Evolutionary conservation across 2,113 vertebrate species (phyloP).

Genomic region (Antennarius striatus): DNA sequence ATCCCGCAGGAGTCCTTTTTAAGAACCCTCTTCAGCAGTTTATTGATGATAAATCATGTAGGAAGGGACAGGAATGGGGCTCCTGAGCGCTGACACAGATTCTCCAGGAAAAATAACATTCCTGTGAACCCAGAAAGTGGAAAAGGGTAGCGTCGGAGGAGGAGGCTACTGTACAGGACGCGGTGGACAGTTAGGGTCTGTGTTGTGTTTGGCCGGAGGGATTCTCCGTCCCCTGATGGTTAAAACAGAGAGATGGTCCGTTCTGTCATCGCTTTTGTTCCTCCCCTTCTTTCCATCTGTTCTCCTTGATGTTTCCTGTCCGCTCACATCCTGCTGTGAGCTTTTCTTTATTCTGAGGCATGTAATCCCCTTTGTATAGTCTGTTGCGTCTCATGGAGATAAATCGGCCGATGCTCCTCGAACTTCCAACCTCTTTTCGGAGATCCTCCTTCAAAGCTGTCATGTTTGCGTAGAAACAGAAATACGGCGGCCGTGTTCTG

Average conservation of each 20-base stretch:
- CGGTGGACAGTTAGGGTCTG: constrained; percentile 31
- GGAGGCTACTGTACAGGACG: constrained; percentile 11
- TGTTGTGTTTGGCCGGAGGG: constrained; percentile 60
- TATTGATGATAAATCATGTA: constrained; percentile 30
- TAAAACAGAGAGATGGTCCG: constrained; percentile 60
- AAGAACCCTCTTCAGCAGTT: constrained; percentile 31
- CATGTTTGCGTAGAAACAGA: not conserved
- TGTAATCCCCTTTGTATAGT: too few relatives aligned
- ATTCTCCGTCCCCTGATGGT: constrained; percentile 49
- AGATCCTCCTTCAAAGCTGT: not conserved
- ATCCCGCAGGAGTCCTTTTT: constrained; percentile 27
- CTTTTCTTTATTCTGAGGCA: too few relatives aligned
- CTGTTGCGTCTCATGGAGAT: too few relatives aligned
- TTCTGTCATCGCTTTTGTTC: constrained; percentile 25
- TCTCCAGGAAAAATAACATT: constrained; percentile 33
- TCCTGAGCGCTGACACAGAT: constrained; percentile 12
- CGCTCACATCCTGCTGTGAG: not conserved
- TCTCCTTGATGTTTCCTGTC: constrained; percentile 22
- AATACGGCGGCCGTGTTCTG: not conserved
- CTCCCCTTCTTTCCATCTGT: constrained; percentile 34
- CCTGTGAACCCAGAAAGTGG: constrained; percentile 34
- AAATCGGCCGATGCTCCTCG: too few relatives aligned
- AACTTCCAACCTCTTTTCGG: not conserved
- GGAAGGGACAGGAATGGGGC: not conserved
- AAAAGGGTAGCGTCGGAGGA: not conserved